These are phyloP conservation scores for Trochalopteron elliotii DNA, from an alignment of 2,113 vertebrate species.

Conservation along the genomic window DNA sequence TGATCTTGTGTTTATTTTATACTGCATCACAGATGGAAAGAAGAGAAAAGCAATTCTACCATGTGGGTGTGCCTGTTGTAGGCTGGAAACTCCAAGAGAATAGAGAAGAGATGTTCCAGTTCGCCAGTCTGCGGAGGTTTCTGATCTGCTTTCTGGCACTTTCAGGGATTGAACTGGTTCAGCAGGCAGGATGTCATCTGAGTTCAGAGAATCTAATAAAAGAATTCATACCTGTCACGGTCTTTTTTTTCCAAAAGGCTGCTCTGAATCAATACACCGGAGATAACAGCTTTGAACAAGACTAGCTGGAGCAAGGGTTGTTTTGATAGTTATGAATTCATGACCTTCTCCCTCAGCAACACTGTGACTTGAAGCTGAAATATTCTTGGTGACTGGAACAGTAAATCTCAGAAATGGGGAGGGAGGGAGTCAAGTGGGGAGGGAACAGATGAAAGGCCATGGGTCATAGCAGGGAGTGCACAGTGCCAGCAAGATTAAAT, in stretches of 20 bases:
- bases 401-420: background rate
- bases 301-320: background rate
- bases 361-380: background rate
- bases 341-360: background rate
- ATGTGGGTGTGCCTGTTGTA: fast-evolving
- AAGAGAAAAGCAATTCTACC: background rate
- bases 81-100: background rate
- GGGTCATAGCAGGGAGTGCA: background rate
- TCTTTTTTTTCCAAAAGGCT: background rate
- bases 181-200: background rate
- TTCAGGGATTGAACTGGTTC: background rate
- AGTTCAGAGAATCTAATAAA: background rate
- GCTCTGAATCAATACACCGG: background rate
- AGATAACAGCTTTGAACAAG: background rate
- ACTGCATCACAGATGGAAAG: background rate
- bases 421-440: background rate
- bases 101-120: background rate
- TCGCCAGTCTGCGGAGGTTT: background rate
- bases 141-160: background rate
- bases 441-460: background rate
- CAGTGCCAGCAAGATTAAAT: background rate
- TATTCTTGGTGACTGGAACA: background rate
- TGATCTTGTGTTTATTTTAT: background rate
- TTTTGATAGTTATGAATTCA: background rate
- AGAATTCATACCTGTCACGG: background rate